Conservation (phyloP, 2,797 vertebrate genomes). For the Carcharodon carcharias region DNA sequence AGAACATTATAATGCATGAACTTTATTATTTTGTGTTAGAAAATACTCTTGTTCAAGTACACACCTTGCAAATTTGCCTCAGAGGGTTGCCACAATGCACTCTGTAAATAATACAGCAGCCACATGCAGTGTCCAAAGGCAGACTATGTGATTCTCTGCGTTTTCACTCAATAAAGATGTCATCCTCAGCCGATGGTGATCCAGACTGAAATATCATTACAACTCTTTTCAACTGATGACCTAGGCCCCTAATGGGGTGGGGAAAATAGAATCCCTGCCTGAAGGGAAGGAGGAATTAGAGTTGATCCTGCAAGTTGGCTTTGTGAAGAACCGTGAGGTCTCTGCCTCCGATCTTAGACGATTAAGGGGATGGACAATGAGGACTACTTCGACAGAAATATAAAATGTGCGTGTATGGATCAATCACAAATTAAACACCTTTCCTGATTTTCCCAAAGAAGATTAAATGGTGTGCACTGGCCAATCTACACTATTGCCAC, state of each 20-base stretch:
- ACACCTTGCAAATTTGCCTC: background rate
- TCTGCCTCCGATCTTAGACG: background rate
- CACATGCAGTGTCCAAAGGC: background rate
- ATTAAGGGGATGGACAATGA: background rate
- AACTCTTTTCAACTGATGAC: background rate
- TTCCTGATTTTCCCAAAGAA: background rate
- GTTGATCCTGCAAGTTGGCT: background rate
- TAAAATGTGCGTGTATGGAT: background rate
- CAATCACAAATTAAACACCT: background rate
- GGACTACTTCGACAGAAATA: background rate
- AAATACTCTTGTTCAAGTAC: background rate
- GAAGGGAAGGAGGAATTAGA: background rate
- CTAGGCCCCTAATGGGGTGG: background rate
- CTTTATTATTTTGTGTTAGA: background rate
- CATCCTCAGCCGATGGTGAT: background rate
- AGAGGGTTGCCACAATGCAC: too few relatives aligned
- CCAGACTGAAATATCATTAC: background rate
- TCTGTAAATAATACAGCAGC: background rate
- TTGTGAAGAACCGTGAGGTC: background rate
- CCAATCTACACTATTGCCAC: background rate
- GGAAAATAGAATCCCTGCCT: background rate
- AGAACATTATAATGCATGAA: background rate
- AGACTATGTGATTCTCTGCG: background rate
- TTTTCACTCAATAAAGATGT: background rate
- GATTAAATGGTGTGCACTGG: background rate